Base-by-base conservation (phyloP, 2,113 vertebrate species). In the Odobenus rosmarus region DNA sequence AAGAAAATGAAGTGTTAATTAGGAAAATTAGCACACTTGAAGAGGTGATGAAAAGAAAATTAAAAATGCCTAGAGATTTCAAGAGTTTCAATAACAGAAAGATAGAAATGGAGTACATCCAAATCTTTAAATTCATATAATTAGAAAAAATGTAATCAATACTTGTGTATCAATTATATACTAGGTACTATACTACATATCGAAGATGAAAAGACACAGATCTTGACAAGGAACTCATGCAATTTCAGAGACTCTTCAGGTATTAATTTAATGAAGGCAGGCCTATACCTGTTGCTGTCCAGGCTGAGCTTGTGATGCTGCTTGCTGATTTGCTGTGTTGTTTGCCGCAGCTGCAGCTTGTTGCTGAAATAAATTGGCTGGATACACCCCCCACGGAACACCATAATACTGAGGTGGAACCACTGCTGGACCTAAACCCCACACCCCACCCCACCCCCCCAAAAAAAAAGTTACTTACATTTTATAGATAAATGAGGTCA, bases 361-460 rank as follows among this genome's bases (percentile, higher is more conserved):
- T 92, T 99, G 99, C 97, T 99, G 99, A 98, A 99, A 99, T 98
- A 99, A 99, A 98, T 99, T 99, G 97, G 99, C 99, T 90, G 99
- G 99, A 99, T 99, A 99, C 93, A 99, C 99, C 7, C 99, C 99
- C 99, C 99, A 99, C 0, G 99, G 99, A 97, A 99, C 99, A 7
- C 99, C 99, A 0, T 99, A 99, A 99, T 99, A 99, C 98, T 99
- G 99, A 96, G 99, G 99, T 0, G 99, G 99, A 98, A 99, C 99
- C 97, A 99, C 99, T 89, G 99, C 98, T 59, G 99, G 99, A 92
- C 99, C 99, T 99, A 97, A 97, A 96, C 57, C 71, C 76, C 95
- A 94, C 21, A 92, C 4, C 46, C 36, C 82, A 33, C 71, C 33
- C 80, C 74, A 16, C 74, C 74, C 93, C 82, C 92, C 2, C 93